A percentile compares a stretch with the other conserved stretches of the same genome.
phyloP scores from a whole-genome alignment of 2,888 invertebrate species.

The Drosophila fulvimacula region DNA sequence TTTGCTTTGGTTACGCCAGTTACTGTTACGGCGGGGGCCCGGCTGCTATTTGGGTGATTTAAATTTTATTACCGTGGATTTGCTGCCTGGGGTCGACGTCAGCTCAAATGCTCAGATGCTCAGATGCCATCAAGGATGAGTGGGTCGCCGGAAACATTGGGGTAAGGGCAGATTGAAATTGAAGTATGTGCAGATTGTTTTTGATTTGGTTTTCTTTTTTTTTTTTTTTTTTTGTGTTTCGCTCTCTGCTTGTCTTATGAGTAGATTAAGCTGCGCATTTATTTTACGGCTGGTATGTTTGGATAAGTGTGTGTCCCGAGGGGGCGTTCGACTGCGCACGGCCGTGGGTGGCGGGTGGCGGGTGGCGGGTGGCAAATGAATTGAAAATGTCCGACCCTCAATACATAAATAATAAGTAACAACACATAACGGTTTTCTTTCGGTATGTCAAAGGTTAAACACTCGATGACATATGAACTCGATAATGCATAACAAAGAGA shows the following conservation, averaged over 20 bases:
- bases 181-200: constrained; percentile 74
- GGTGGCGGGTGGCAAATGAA: constrained; percentile 21
- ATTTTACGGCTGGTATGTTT: constrained; percentile 32
- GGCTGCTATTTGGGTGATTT: constrained; percentile 73
- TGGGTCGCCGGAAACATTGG: constrained; percentile 10
- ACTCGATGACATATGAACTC: not conserved
- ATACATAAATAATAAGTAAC: constrained; percentile 29
- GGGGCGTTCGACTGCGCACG: constrained; percentile 22
- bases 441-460: not conserved
- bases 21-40: constrained; percentile 25
- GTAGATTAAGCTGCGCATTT: constrained; percentile 74
- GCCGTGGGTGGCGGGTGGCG: not conserved
- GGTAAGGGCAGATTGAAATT: constrained; percentile 58
- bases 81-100: constrained; percentile 50
- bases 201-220: constrained; percentile 24
- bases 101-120: constrained; percentile 18
- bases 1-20: constrained; percentile 49
- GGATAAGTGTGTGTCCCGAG: constrained; percentile 37
- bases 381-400: constrained; percentile 20
- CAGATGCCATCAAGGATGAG: constrained; percentile 11
- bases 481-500: not conserved
- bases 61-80: constrained; percentile 81
- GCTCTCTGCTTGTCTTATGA: constrained; percentile 21
- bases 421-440: not conserved
- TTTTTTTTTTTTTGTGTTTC: no score